These are phyloP conservation scores for Octonoba sinensis DNA, from an alignment of 2,888 invertebrate genomes.

Conservation along the genomic window DNA sequence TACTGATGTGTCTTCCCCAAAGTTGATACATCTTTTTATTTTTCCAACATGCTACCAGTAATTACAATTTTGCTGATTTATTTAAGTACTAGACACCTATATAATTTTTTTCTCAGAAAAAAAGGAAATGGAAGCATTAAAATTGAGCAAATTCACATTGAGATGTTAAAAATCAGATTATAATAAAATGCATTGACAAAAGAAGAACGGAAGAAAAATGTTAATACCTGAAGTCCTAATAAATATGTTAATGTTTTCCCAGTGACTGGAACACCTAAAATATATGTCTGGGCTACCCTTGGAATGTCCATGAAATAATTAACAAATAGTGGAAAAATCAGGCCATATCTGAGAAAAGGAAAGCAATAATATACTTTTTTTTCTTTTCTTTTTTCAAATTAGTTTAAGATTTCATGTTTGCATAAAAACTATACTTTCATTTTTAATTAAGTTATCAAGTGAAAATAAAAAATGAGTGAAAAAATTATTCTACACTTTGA, in stretches of 20 bases:
- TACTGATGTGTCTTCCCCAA: background rate
- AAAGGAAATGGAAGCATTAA: background rate
- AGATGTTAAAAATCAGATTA: background rate
- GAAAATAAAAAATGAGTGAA: no score
- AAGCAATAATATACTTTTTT: background rate
- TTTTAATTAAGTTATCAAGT: no score
- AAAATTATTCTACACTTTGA: no score
- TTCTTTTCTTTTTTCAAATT: no score
- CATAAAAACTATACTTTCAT: conserved; percentile 7
- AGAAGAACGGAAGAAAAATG: no score
- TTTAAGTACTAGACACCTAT: no score
- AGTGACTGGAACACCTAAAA: conserved; percentile 74
- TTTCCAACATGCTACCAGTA: background rate
- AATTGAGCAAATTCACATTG: background rate
- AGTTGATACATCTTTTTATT: background rate
- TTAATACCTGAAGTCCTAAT: conserved; percentile 73
- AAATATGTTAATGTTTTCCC: conserved; percentile 75
- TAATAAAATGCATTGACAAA: background rate
- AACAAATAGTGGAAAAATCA: conserved; percentile 74
- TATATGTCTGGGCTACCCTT: conserved; percentile 72
- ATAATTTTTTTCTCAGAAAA: background rate
- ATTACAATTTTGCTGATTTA: no score
- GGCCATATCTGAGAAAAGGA: conserved; percentile 69
- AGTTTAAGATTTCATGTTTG: conserved; percentile 10
- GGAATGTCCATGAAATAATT: conserved; percentile 74